Evolutionary conservation across 2,888 invertebrate species (phyloP), one percentile per base, ranked within the genome.

Genomic region (Pegoplata infirma): DNA sequence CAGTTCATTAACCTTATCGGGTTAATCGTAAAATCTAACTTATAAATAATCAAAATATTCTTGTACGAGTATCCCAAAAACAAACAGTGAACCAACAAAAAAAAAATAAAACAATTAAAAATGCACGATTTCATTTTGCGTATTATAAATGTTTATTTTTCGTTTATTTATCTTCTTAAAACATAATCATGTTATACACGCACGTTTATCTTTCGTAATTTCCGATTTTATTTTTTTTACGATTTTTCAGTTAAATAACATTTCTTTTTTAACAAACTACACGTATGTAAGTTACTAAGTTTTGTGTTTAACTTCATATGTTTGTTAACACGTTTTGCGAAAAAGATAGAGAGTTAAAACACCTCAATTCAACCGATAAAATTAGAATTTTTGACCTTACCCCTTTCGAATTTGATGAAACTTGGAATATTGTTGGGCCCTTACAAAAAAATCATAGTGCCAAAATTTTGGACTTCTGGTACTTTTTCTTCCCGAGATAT

Each of bases 1-100:
- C 64, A 73, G 77, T 73, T 77, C 73, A 53, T 64, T 77, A 58
- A 73, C 68, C 68, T 68, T 51, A 68, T 40, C 44, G 16, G 2
- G 23, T 47, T n/a, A 40, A 40, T 36, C 7, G 19, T 12, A 21
- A 49, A 73, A 44, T 23, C 1, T 3, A 44, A 21, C 2, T 5
- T 8, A 23, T 46, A n/a, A 49, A 49, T 40, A 40, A 64, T 36
- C 8, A 56, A n/a, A 49, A 8, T 36, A 32, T 32, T 17, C 40
- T 12, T 28, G 40, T 47, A 32, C n/a, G n/a, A n/a, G n/a, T n/a
- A n/a, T n/a, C n/a, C n/a, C n/a, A n/a, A n/a, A n/a, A n/a, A n/a
- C n/a, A n/a, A n/a, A n/a, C n/a, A n/a, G n/a, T n/a, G n/a, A 14
- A n/a, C 7, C 19, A 23, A 3, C 4, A 66, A 36, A 51, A 36